These are phyloP conservation scores for Panopea generosa DNA, from an alignment of 2,888 invertebrate genomes.

Conservation along the genomic window DNA sequence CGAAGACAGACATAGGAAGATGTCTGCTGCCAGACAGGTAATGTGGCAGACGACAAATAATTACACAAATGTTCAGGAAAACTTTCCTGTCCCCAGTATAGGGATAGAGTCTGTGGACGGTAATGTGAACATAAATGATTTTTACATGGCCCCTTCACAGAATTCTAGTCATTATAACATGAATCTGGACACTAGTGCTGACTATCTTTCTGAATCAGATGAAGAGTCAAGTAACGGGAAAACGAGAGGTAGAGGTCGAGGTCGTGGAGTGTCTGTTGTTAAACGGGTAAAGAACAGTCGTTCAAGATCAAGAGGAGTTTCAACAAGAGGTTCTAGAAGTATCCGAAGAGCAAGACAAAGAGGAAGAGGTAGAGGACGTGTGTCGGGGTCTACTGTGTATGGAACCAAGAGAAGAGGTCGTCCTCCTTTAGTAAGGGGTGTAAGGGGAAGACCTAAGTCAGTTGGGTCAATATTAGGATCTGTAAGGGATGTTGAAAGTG, in stretches of 20 bases:
- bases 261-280: too few relatives aligned
- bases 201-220: too few relatives aligned
- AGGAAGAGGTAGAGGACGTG: slow-evolving; percentile 7
- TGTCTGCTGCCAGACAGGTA: slow-evolving; percentile 4
- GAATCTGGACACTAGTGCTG: too few relatives aligned
- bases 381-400: too few relatives aligned
- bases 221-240: too few relatives aligned
- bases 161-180: too few relatives aligned
- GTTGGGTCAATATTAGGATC: background rate
- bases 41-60: slow-evolving; percentile 20
- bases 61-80: slow-evolving; percentile 15
- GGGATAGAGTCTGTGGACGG: slow-evolving; percentile 21
- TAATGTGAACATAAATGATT: too few relatives aligned
- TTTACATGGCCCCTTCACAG: too few relatives aligned
- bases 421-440: background rate
- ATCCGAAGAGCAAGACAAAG: background rate
- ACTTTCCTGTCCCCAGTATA: slow-evolving; percentile 5
- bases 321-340: background rate
- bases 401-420: background rate
- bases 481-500: background rate
- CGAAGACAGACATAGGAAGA: background rate
- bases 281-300: too few relatives aligned
- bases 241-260: too few relatives aligned
- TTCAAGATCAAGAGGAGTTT: too few relatives aligned
- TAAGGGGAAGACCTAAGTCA: background rate